Evolutionary conservation across 2,113 vertebrate species (phyloP).

Genomic region (Prionailurus viverrinus): DNA sequence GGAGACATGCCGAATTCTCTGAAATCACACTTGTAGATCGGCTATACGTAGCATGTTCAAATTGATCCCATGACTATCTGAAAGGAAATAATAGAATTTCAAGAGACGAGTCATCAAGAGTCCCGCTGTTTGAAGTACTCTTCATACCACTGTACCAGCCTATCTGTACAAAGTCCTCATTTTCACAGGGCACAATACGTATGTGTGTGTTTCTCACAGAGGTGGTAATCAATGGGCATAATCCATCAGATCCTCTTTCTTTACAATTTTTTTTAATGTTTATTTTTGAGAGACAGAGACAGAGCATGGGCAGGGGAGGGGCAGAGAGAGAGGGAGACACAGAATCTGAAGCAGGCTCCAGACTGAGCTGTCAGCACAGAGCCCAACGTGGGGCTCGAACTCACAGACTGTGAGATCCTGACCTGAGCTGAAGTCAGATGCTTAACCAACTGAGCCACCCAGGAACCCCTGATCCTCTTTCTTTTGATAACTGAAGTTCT

Average conservation of each 20-base stretch:
- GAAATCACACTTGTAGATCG: background rate
- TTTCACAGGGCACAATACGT: constrained; percentile 83
- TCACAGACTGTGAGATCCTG: too few species aligned
- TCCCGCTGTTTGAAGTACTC: constrained; percentile 70
- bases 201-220: constrained; percentile 84
- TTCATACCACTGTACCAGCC: background rate
- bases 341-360: too few species aligned
- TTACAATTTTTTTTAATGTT: background rate
- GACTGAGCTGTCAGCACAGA: too few species aligned
- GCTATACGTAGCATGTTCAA: background rate
- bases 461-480: constrained; percentile 82
- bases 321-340: too few species aligned
- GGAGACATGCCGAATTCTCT: background rate
- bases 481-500: constrained; percentile 83
- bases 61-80: background rate
- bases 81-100: constrained; percentile 40
- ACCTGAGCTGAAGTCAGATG: too few species aligned
- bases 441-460: too few species aligned
- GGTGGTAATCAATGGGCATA: constrained; percentile 72
- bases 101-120: constrained; percentile 2
- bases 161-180: constrained; percentile 81
- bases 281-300: too few species aligned
- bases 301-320: too few species aligned
- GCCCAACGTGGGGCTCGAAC: too few species aligned
- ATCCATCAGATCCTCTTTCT: constrained; percentile 87